Evolutionary conservation across 2,888 invertebrate genomes (phyloP), one percentile per base, ranked within the genome.

Genomic region (Cylloceria caligata): DNA sequence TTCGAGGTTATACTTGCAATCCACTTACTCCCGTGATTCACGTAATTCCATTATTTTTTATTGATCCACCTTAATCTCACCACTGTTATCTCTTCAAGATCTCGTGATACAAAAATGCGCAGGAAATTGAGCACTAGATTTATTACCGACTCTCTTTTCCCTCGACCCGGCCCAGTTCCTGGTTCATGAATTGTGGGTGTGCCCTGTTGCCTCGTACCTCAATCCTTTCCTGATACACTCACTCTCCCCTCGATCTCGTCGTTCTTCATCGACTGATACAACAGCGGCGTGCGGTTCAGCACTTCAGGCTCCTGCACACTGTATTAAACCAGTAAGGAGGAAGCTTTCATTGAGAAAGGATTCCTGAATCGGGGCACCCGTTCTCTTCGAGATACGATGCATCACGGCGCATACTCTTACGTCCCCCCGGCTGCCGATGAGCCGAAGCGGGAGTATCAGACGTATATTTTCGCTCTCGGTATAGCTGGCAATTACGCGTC

Each of bases 401-500:
- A 74, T 71, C 77, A 45, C 30, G 13, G 34, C 45, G 39, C 55
- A 19, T 55, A 16, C 39, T 21, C 45, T 9, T 13, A 13, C 30
- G 45, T 42, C 42, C 45, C 30, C 16, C 57, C 34, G 42, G 27
- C 42, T 27, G 21, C 13, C 6, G 57, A 39, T 27, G 16, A 2
- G 16, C 34, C 7, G 34, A 34, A 34, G 34, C 34, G 60, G 27
- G n/a, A 73, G 47, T 42, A 80, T 80, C 65, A 71, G 49, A 67
- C 79, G 75, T 84, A 72, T 80, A 83, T 83, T 83, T 80, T 83
- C 79, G 55, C 76, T 79, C 83, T 71, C 73, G 19, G 55, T 57
- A 64, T 55, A 74, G 57, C 74, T 81, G 84, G 60, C 79, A 83
- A 84, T 84, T 84, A 84, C 84, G 62, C 79, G 79, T 79, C 62